These are phyloP conservation scores for Trematomus bernacchii DNA, from an alignment of 2,797 vertebrate species.

Conservation along the genomic window DNA sequence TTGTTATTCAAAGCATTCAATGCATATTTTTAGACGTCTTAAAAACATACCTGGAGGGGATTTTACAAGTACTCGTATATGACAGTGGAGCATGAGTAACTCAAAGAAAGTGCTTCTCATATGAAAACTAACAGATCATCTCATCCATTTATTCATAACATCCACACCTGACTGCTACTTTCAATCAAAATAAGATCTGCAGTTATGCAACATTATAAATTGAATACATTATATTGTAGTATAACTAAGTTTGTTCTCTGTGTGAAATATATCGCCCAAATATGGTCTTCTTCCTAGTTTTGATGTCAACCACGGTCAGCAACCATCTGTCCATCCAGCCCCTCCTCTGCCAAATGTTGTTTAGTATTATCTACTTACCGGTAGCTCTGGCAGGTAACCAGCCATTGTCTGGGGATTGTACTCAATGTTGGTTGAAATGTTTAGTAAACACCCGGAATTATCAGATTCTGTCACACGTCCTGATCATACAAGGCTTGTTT, in stretches of 20 bases:
- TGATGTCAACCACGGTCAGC: conserved; percentile 54
- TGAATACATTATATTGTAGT: conserved; percentile 32
- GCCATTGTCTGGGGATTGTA: conserved; percentile 63
- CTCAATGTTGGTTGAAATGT: conserved; percentile 31
- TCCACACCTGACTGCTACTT: conserved; percentile 49
- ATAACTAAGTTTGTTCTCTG: conserved; percentile 21
- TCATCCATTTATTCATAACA: conserved; percentile 66
- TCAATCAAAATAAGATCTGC: conserved; percentile 38
- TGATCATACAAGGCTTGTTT: background rate
- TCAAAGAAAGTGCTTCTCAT: conserved; percentile 30
- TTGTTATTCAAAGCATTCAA: conserved; percentile 32
- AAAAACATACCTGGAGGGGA: conserved; percentile 43
- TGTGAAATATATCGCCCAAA: conserved; percentile 50
- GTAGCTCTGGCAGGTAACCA: conserved; percentile 66
- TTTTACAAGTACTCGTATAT: conserved; percentile 38
- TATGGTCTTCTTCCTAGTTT: conserved; percentile 38
- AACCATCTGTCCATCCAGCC: conserved; percentile 66
- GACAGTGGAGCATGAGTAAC: conserved; percentile 38
- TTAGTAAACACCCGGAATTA: conserved; percentile 42
- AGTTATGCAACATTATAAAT: conserved; percentile 38
- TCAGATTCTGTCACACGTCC: conserved; percentile 7
- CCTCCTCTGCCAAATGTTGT: conserved; percentile 62
- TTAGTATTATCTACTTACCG: conserved; percentile 63
- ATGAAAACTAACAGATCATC: conserved; percentile 59
- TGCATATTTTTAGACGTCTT: conserved; percentile 33